Conservation (phyloP, 2,888 invertebrate species). For the Cetonia aurata region DNA sequence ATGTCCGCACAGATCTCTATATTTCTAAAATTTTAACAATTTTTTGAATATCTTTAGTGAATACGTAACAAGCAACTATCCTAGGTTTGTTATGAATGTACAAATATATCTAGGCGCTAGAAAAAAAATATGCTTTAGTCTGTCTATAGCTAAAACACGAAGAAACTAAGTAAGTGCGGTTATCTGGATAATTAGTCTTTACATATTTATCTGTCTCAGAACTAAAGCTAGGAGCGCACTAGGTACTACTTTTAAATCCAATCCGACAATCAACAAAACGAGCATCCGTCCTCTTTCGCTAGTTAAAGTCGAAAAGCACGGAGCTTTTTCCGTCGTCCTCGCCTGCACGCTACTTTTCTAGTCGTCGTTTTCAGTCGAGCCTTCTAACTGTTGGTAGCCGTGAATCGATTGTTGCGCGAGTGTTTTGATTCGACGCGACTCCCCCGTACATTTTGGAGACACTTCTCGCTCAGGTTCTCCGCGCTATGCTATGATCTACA, state of each 20-base stretch:
- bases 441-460: conserved; percentile 46
- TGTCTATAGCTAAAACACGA: too few relatives aligned
- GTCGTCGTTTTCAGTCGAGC: conserved; percentile 34
- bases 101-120: too few relatives aligned
- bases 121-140: too few relatives aligned
- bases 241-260: neutral
- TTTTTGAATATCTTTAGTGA: too few relatives aligned
- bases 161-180: too few relatives aligned
- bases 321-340: conserved; percentile 24
- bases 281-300: conserved; percentile 16
- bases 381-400: conserved; percentile 46
- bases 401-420: conserved; percentile 55
- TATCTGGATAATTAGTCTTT: too few relatives aligned
- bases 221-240: neutral
- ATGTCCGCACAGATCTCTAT: too few relatives aligned
- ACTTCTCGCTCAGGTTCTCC: conserved; percentile 37
- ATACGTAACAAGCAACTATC: too few relatives aligned
- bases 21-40: too few relatives aligned
- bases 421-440: conserved; percentile 51
- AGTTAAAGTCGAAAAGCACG: conserved; percentile 24
- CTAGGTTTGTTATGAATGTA: too few relatives aligned
- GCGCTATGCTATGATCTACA: conserved; percentile 37
- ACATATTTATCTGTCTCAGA: neutral
- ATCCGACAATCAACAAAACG: conserved; percentile 18
- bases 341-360: conserved; percentile 11